A percentile compares a stretch with the other conserved stretches of the same genome.
These are phyloP conservation scores for Vanessa atalanta DNA, from an alignment of 1,140 invertebrate species.

Conservation along the genomic window DNA sequence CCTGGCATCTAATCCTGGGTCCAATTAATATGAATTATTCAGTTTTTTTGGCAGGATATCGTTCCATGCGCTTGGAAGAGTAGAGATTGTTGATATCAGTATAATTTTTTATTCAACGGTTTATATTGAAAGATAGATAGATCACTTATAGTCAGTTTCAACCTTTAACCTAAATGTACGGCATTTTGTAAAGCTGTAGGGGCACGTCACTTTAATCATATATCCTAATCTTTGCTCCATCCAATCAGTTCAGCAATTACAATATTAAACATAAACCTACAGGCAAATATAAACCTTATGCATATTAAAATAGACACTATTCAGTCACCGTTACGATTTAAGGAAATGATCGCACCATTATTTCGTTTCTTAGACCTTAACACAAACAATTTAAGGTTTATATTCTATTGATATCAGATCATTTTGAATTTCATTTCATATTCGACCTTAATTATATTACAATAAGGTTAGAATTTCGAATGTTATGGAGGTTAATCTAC, in stretches of 20 bases:
- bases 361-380: not conserved
- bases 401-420: not conserved
- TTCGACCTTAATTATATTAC: not conserved
- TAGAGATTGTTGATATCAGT: no score
- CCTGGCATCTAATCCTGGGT: not conserved
- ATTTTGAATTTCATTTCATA: not conserved
- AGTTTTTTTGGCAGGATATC: no score
- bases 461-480: not conserved
- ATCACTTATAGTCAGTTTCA: not conserved
- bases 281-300: not conserved
- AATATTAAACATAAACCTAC: not conserved
- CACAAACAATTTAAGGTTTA: not conserved
- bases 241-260: slow-evolving; percentile 12
- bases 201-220: slow-evolving; percentile 5
- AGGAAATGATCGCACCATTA: not conserved
- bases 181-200: not conserved
- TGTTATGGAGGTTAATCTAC: not conserved
- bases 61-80: no score
- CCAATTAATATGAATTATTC: no score
- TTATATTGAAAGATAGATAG: no score
- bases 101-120: no score
- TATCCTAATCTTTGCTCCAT: not conserved
- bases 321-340: not conserved
- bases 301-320: not conserved
- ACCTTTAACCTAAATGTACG: not conserved